Evolutionary conservation across 2,797 vertebrate species (phyloP), one percentile per base, ranked within the genome.

Genomic region (Gorsachius magnificus): DNA sequence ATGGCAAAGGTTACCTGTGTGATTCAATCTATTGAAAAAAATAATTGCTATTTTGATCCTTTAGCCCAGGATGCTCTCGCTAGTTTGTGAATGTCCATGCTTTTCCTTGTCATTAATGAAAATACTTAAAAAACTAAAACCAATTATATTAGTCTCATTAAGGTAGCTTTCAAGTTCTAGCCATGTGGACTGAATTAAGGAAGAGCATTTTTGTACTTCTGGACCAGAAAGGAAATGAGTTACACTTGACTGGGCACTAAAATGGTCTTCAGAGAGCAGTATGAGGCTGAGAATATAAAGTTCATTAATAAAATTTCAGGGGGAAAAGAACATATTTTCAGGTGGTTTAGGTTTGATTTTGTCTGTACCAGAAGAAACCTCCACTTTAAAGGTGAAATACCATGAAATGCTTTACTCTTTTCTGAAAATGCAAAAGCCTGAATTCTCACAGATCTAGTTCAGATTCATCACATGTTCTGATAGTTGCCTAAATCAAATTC

Each of bases 61-160:
- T 45, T n/a, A 57, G 7, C 9, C 19, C 29, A 31, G 18, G 61
- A 43, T 87, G 18, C 11, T 58, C 7, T 65, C 72, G 38, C 11
- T 79, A 25, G 20, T n/a, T 74, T 88, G 25, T 87, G 56, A 72
- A 35, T 56, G n/a, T 31, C 54, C n/a, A 11, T 9, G 1, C 4
- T 75, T 93, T 65, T 28, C 35, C 22, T 89, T 63, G 8, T n/a
- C 28, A 5, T 81, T 63, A 86, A 63, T 26, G 17, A 72, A 92
- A 87, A 74, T 66, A 90, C 63, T 79, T 9, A 29, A 89, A 83
- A 92, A 82, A 5, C 25, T 95, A 43, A 36, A 80, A 83, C 33
- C 38, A 74, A 26, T 45, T 71, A 6, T 33, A 53, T 80, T 41
- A 24, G 5, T 88, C 38, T 86, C 15, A 91, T 91, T 90, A 86